These are phyloP conservation scores for Scaptomyza cyrtandrae DNA, from an alignment of 2,888 invertebrate species.

Conservation along the genomic window DNA sequence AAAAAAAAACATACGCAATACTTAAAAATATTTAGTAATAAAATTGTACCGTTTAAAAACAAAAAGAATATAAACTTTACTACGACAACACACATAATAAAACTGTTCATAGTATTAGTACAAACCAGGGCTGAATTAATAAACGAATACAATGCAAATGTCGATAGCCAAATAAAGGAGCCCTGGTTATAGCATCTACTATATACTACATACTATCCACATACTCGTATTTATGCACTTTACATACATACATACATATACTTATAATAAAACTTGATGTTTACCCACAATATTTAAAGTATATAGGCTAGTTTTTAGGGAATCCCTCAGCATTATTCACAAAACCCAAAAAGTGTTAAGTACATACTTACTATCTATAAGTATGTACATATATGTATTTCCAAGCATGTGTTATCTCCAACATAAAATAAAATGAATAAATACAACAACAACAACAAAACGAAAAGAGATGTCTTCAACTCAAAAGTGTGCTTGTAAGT, in stretches of 20 bases:
- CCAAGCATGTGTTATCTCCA: constrained; percentile 69
- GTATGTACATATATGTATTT: constrained; percentile 51
- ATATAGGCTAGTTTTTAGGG: constrained; percentile 50
- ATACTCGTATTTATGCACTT: constrained; percentile 54
- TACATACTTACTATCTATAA: constrained; percentile 27
- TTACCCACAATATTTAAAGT: constrained; percentile 49
- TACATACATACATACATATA: constrained; percentile 9
- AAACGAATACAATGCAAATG: constrained; percentile 2
- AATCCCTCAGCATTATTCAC: constrained; percentile 59
- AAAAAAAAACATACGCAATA: constrained; percentile 6
- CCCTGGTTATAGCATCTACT: constrained; percentile 20
- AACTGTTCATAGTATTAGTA: constrained; percentile 18
- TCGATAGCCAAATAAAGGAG: constrained; percentile 30
- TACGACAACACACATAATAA: constrained; percentile 21
- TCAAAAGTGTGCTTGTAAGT: constrained; percentile 32
- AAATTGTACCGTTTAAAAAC: constrained; percentile 11
- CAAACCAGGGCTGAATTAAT: constrained; percentile 5
- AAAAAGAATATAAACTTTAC: constrained; percentile 32
- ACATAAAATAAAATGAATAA: constrained; percentile 37
- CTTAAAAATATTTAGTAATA: constrained; percentile 26
- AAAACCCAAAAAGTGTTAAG: constrained; percentile 22
- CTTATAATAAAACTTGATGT: constrained; percentile 35
- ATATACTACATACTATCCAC: constrained; percentile 25
- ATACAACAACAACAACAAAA: constrained; percentile 27
- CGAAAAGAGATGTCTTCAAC: constrained; percentile 30